These are phyloP conservation scores for Xiphophorus hellerii DNA, from an alignment of 2,113 vertebrate species.

Conservation along the genomic window DNA sequence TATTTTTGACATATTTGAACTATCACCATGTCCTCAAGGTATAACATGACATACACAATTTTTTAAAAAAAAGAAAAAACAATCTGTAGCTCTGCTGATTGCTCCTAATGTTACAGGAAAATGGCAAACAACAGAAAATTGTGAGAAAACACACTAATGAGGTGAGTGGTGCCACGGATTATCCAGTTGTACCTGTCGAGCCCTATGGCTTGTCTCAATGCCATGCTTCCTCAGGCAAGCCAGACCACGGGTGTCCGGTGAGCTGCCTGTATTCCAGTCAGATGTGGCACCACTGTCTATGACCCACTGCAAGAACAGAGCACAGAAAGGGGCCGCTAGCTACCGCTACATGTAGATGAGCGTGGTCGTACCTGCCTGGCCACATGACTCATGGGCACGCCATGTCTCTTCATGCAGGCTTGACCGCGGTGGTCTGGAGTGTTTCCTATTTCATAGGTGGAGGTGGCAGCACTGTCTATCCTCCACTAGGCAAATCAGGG, in stretches of 20 bases:
- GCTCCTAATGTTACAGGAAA: too few relatives aligned
- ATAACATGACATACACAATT: too few relatives aligned
- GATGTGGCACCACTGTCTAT: constrained; percentile 96
- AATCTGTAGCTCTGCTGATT: too few relatives aligned
- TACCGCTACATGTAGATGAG: constrained; percentile 59
- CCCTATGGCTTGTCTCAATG: constrained; percentile 92
- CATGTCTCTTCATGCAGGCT: constrained; percentile 92
- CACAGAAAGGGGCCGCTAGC: constrained; percentile 80
- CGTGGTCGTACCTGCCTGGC: constrained; percentile 92
- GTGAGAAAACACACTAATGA: constrained; percentile 4
- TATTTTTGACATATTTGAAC: too few relatives aligned
- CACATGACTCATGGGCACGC: constrained; percentile 88
- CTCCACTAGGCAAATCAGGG: constrained; percentile 88
- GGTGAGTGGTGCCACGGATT: constrained; percentile 23
- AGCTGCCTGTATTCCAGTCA: constrained; percentile 94
- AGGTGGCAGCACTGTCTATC: constrained; percentile 99
- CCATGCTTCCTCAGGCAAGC: constrained; percentile 90
- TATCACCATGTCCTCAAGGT: too few relatives aligned
- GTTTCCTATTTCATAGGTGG: constrained; percentile 95
- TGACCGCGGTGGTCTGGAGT: constrained; percentile 93
- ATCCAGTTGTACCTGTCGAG: constrained; percentile 90
- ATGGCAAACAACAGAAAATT: neutral
- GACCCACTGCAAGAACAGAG: constrained; percentile 94
- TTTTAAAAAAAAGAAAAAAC: too few relatives aligned
- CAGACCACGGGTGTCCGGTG: constrained; percentile 90